Conservation (phyloP, 2,888 invertebrate genomes). For the Anthoptus insignis region DNA sequence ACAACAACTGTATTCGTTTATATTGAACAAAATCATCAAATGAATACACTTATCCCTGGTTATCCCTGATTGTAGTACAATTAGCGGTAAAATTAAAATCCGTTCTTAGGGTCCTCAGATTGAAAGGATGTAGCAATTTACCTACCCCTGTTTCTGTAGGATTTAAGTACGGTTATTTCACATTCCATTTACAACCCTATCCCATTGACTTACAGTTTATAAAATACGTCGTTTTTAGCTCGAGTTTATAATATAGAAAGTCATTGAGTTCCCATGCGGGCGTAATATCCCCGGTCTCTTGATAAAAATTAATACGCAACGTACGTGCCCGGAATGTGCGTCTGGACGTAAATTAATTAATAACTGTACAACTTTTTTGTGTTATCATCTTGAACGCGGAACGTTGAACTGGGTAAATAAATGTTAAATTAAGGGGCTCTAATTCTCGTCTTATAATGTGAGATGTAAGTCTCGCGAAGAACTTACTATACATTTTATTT, state of each 20-base stretch:
- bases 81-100: slow-evolving; percentile 40
- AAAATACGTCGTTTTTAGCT: slow-evolving; percentile 1
- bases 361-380: slow-evolving; percentile 12
- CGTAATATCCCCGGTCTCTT: slow-evolving; percentile 5
- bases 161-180: neutral
- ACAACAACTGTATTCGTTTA: neutral
- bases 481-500: too few relatives aligned
- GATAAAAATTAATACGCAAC: slow-evolving; percentile 28
- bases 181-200: slow-evolving; percentile 9
- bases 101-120: slow-evolving; percentile 25
- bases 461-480: too few relatives aligned
- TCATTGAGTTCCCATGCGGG: slow-evolving; percentile 36
- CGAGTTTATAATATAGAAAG: slow-evolving; percentile 27
- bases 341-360: slow-evolving; percentile 30
- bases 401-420: neutral
- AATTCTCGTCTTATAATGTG: too few relatives aligned
- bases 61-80: slow-evolving; percentile 19
- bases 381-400: slow-evolving; percentile 4
- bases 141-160: slow-evolving; percentile 20
- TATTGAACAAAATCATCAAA: neutral
- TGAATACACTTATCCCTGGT: neutral
- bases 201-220: neutral
- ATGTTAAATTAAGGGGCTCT: neutral
- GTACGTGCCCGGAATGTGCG: slow-evolving; percentile 15
- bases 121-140: slow-evolving; percentile 32